These are phyloP conservation scores for Avahi laniger DNA, from an alignment of 2,797 vertebrate genomes.

Conservation along the genomic window DNA sequence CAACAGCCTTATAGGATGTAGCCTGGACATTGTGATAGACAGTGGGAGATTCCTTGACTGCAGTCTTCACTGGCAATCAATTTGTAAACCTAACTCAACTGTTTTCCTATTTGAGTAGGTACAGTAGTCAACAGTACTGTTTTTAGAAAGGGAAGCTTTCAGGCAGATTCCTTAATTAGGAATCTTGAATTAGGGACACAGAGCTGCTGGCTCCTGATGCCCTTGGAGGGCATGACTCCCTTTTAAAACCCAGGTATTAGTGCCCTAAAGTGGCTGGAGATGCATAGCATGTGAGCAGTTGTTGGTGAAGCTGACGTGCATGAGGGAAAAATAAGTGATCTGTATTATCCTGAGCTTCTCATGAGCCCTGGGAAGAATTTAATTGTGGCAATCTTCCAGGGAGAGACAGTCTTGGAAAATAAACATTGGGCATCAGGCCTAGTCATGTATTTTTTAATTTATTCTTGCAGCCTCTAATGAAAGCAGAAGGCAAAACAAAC, in stretches of 20 bases:
- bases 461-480: constrained; percentile 9
- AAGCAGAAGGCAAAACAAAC: constrained; percentile 58
- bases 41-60: constrained; percentile 4
- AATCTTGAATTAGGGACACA: neutral
- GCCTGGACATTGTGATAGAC: neutral
- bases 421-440: constrained; percentile 48
- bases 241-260: neutral
- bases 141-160: constrained; percentile 32
- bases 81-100: neutral
- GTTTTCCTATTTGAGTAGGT: neutral
- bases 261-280: neutral
- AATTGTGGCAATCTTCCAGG: constrained; percentile 59
- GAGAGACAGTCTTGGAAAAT: constrained; percentile 55
- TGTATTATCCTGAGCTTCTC: constrained; percentile 41
- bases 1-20: neutral
- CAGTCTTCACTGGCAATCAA: neutral
- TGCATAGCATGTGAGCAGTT: neutral
- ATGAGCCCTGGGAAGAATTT: constrained; percentile 57
- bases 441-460: constrained; percentile 47
- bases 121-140: neutral
- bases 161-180: neutral
- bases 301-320: neutral
- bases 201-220: neutral
- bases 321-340: neutral
- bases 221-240: neutral